Evolutionary conservation across 2,113 vertebrate genomes (phyloP), one percentile per base, ranked within the genome.

Genomic region (Odontophorus gujanensis): DNA sequence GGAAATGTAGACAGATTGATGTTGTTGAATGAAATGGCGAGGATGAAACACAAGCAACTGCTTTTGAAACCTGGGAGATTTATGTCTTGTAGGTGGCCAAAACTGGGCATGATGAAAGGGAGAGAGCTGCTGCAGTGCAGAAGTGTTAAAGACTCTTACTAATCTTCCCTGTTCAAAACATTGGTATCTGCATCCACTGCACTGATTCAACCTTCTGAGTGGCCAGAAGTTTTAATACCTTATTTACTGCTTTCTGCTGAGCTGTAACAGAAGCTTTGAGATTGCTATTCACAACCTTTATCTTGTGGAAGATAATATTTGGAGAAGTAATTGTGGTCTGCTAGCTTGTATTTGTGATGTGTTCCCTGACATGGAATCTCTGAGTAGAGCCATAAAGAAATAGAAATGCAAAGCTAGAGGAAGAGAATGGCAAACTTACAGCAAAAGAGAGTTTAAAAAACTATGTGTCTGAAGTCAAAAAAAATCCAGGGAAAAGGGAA

Each of bases 101-200:
- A 85, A 87, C 68, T 82, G 87, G 85, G 91, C 85, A 76, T 80
- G 28, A 76, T 80, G 28, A 53, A 87, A 9, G 63, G 68, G 40
- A 92, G 30, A 45, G 82, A 68, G 22, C 45, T 55, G 25, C 18
- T 69, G 10, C n/a, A 69, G 40, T 73, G 48, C 18, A 50, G 48
- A 25, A 45, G 17, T 19, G 57, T 67, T 83, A n/a, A 58, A 81
- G 50, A 78, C 21, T 63, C 34, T n/a, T 63, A 57, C n/a, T 76
- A 66, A 73, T 30, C 43, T 82, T 25, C 58, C 69, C 12, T 36
- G 11, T 13, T 48, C 48, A 32, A 80, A 91, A 65, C 9, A 66
- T 17, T 40, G 22, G 6, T 42, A 48, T 76, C 48, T 69, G 25
- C 40, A 71, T 87, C 36, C 25, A 48, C 18, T 71, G 32, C 45